Evolutionary conservation across 2,888 invertebrate genomes (phyloP).

Genomic region (Dermolepida albohirtum): DNA sequence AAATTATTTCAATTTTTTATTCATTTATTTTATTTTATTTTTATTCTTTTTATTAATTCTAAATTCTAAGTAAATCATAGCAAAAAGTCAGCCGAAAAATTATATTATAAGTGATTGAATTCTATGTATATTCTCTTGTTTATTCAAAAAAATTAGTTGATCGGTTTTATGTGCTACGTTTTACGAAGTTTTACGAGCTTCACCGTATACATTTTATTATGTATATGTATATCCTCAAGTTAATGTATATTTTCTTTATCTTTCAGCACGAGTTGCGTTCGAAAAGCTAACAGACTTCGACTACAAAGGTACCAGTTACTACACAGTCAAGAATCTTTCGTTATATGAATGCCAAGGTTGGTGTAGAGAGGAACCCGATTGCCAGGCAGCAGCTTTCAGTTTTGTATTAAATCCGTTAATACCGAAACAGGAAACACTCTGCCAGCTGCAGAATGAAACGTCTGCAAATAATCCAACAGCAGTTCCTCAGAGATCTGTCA

Average conservation of each 20-base stretch:
- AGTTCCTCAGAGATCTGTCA: conserved; percentile 84
- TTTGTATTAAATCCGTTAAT: conserved; percentile 93
- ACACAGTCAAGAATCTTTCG: conserved; percentile 91
- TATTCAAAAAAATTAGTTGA: no score
- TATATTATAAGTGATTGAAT: no score
- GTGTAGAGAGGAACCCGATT: conserved; percentile 93
- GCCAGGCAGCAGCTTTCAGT: conserved; percentile 92
- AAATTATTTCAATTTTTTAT: no score
- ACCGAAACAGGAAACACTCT: conserved; percentile 91
- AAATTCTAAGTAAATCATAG: no score
- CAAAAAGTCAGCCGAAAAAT: no score
- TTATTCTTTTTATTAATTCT: no score
- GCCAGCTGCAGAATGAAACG: conserved; percentile 92
- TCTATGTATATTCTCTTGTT: no score
- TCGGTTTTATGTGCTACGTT: no score
- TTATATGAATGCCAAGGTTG: conserved; percentile 95
- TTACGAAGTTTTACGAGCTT: no score
- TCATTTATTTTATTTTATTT: no score
- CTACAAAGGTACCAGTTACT: conserved; percentile 91
- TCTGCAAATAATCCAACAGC: conserved; percentile 90
- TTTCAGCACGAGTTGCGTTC: conserved; percentile 86
- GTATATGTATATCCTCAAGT: no score
- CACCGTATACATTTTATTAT: no score
- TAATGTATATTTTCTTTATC: not conserved
- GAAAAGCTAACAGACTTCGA: conserved; percentile 94